phyloP scores from a whole-genome alignment of 2,888 invertebrate genomes.

The Synanthedon formicaeformis region DNA sequence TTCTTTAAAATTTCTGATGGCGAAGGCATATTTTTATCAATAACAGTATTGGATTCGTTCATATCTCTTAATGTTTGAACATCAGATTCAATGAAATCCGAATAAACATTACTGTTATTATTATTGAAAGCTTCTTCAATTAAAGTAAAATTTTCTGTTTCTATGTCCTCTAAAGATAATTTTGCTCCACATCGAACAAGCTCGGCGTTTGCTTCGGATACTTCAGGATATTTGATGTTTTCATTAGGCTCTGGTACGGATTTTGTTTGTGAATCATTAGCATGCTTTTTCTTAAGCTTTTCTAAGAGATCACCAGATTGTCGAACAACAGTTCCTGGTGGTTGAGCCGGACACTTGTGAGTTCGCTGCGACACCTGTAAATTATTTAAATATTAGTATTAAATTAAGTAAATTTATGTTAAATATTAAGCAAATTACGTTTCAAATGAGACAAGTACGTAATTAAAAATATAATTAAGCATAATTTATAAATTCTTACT shows the following conservation, averaged over 20 bases:
- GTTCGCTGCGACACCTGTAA: constrained; percentile 82
- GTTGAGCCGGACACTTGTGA: constrained; percentile 80
- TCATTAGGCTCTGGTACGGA: constrained; percentile 8
- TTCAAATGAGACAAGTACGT: background rate
- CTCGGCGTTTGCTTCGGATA: constrained; percentile 55
- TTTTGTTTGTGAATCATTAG: constrained; percentile 9
- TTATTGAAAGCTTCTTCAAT: constrained; percentile 32
- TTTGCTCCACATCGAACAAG: constrained; percentile 55
- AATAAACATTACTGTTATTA: constrained; percentile 12
- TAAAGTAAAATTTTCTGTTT: constrained; percentile 52
- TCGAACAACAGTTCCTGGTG: constrained; percentile 68
- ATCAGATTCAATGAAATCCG: constrained; percentile 5
- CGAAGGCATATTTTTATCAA: constrained; percentile 71
- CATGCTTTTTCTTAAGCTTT: constrained; percentile 55
- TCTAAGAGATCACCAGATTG: constrained; percentile 60
- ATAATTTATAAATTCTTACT: constrained; percentile 36
- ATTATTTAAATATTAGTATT: background rate
- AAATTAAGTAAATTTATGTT: too few species aligned
- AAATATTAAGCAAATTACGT: background rate
- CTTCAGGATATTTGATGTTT: constrained; percentile 25
- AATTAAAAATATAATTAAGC: background rate
- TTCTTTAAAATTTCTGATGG: constrained; percentile 76
- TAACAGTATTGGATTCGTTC: constrained; percentile 20
- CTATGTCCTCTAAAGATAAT: constrained; percentile 60
- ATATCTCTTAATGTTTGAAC: constrained; percentile 46